Conservation (phyloP, 2,113 vertebrate genomes). For the Dipodomys stephensi region DNA sequence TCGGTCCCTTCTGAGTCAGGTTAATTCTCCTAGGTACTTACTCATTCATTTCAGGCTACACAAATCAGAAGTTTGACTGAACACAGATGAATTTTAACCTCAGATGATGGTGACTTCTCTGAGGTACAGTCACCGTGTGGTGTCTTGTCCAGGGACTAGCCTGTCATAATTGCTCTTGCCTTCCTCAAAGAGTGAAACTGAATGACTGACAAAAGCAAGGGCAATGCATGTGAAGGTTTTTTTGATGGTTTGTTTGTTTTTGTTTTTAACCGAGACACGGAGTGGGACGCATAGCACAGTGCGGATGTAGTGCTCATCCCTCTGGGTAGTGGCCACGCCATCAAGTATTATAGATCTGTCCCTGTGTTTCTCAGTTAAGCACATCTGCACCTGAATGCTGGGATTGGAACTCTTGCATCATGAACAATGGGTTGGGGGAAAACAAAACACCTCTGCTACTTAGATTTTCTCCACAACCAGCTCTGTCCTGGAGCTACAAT, state of each 20-base stretch:
- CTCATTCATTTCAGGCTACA: background rate
- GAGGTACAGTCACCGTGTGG: background rate
- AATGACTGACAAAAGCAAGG: background rate
- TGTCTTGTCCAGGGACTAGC: background rate
- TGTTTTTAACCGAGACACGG: background rate
- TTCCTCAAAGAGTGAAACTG: background rate
- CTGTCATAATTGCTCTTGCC: background rate
- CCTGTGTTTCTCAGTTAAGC: background rate
- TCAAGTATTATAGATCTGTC: background rate
- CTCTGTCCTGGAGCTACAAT: too few species aligned
- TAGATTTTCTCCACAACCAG: too few species aligned
- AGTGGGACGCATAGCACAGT: background rate
- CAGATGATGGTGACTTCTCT: background rate
- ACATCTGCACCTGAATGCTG: background rate
- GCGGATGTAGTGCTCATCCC: background rate
- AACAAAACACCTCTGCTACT: background rate
- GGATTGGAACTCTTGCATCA: background rate
- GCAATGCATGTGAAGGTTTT: background rate
- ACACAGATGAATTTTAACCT: background rate
- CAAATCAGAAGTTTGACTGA: background rate
- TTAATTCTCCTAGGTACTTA: background rate
- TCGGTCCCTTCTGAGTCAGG: background rate
- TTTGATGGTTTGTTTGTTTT: background rate
- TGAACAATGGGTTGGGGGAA: background rate
- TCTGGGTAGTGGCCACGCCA: background rate